Percentiles rank a stretch among this genome's conserved stretches.
phyloP scores from a whole-genome alignment of 2,888 invertebrate species.

The Eilema caniola region DNA sequence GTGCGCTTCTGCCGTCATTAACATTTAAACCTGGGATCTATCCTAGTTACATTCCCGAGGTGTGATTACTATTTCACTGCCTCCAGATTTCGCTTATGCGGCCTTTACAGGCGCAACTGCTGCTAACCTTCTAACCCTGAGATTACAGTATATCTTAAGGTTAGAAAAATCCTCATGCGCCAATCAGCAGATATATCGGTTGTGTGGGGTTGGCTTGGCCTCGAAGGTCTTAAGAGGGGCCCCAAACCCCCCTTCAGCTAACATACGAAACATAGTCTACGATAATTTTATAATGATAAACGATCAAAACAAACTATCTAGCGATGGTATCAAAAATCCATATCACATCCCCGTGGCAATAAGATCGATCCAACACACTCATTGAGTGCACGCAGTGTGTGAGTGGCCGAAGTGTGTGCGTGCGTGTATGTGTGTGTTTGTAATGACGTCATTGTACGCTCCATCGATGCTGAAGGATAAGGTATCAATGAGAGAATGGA shows the following conservation, averaged over 20 bases:
- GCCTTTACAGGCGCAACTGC: too few species aligned
- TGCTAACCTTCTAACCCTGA: too few species aligned
- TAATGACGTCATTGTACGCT: constrained; percentile 42
- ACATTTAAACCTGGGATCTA: too few species aligned
- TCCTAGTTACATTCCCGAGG: too few species aligned
- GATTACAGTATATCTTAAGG: too few species aligned
- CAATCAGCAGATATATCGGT: too few species aligned
- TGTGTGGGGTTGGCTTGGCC: too few species aligned
- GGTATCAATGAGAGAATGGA: constrained; percentile 28
- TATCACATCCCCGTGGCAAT: constrained; percentile 40
- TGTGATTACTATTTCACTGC: too few species aligned
- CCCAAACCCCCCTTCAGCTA: not conserved
- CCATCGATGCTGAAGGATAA: constrained; percentile 32
- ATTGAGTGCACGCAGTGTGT: constrained; percentile 35
- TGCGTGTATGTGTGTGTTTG: constrained; percentile 14
- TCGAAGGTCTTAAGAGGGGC: too few species aligned
- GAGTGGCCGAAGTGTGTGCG: not conserved
- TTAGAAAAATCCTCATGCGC: too few species aligned
- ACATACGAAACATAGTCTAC: not conserved
- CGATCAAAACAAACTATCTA: constrained; percentile 12
- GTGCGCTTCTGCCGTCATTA: too few species aligned
- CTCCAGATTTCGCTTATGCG: too few species aligned
- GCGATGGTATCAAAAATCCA: constrained; percentile 28
- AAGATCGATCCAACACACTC: constrained; percentile 45
- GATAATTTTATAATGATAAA: not conserved